phyloP scores from a whole-genome alignment of 2,113 vertebrate genomes.

The Xyrauchen texanus region DNA sequence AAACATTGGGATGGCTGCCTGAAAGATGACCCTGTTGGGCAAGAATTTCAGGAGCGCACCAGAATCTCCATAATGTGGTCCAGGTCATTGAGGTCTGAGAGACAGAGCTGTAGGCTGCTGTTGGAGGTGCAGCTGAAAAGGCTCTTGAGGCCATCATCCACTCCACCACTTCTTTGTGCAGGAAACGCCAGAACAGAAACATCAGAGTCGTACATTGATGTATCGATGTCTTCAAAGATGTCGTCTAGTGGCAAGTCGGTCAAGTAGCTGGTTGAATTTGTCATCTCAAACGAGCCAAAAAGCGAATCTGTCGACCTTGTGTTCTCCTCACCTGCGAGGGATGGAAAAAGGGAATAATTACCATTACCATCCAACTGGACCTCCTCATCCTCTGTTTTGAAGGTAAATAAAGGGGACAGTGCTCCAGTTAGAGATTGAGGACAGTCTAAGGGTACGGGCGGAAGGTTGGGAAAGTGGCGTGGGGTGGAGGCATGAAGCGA shows the following conservation, averaged over 20 bases:
- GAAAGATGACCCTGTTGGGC: neutral
- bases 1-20: slow-evolving; percentile 28
- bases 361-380: slow-evolving; percentile 57
- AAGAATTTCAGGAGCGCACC: slow-evolving; percentile 48
- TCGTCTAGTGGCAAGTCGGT: slow-evolving; percentile 80
- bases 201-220: slow-evolving; percentile 82
- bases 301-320: slow-evolving; percentile 70
- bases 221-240: slow-evolving; percentile 84
- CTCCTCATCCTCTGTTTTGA: slow-evolving; percentile 59
- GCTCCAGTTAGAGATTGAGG: slow-evolving; percentile 32
- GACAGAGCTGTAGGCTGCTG: slow-evolving; percentile 74
- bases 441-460: slow-evolving; percentile 47
- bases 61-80: slow-evolving; percentile 84
- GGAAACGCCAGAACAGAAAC: slow-evolving; percentile 67
- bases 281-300: slow-evolving; percentile 80
- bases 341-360: slow-evolving; percentile 47
- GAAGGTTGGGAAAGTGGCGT: slow-evolving; percentile 49
- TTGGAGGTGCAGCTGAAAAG: slow-evolving; percentile 70
- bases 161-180: slow-evolving; percentile 32
- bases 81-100: slow-evolving; percentile 77
- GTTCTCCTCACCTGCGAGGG: slow-evolving; percentile 48
- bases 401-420: slow-evolving; percentile 61
- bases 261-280: slow-evolving; percentile 81
- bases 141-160: slow-evolving; percentile 72
- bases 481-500: slow-evolving; percentile 45